Base-by-base conservation (phyloP, 2,113 vertebrate species). In the Anseranas semipalmata region DNA sequence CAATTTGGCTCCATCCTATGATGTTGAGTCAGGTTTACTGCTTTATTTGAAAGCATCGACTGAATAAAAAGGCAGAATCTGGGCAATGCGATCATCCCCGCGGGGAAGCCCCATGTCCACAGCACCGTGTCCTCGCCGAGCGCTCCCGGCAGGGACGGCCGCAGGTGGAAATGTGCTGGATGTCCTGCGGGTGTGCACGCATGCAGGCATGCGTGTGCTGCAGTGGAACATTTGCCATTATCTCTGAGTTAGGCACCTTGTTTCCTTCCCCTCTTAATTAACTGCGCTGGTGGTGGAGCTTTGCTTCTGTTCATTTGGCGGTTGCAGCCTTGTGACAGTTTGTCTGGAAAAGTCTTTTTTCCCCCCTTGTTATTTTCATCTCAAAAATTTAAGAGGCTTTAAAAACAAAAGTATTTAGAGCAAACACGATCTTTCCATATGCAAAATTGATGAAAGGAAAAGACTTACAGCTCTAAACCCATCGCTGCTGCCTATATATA, bases 311-410 rank as follows among this genome's bases (percentile, higher is more conserved):
- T 87, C 63, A 85, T 50, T 96, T 91, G 96, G 94, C 55, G 67
- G 90, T 89, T 97, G 96, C 92, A 96, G 94, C 94, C 94, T 96
- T 79, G 90, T 96, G 97, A 96, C 96, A 96, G 97, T 94, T 91
- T 96, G 95, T 96, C 95, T 98, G 95, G 93, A 96, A 89, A 98
- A 96, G 76, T 43, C 41, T 41, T 41, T 41, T 41, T 5, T 5
- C 15, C 19, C 21, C 5, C 52, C 35, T 71, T 13, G 63, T 89
- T 90, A 32, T 93, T 94, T 93, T 76, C 62, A 45, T 91, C 72
- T 93, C 82, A 98, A 96, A 97, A 97, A 97, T 97, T 96, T 97
- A 97, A 96, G 94, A 97, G 95, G 96, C 97, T 98, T 96, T 91
- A 80, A 90, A 96, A 91, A 27, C 91, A 83, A 93, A 92, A 95